Evolutionary conservation across 2,797 vertebrate species (phyloP).

Genomic region (Sebastes cheni): DNA sequence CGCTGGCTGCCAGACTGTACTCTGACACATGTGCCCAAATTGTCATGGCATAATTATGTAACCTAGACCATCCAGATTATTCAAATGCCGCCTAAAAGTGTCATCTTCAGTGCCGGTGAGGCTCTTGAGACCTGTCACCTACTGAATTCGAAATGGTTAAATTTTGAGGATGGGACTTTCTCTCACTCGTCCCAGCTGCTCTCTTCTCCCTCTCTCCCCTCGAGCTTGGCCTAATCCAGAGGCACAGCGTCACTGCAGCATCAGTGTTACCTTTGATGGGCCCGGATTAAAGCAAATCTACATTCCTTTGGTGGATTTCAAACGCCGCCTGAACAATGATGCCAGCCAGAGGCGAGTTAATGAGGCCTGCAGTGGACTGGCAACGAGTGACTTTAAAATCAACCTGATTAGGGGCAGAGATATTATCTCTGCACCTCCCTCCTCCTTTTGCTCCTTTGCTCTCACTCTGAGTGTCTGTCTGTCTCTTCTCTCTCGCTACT

Average conservation of each 20-base stretch:
- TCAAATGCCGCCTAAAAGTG: slow-evolving; percentile 82
- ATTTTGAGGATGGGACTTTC: slow-evolving; percentile 66
- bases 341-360: slow-evolving; percentile 90
- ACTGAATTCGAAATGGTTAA: slow-evolving; percentile 77
- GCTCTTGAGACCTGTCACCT: slow-evolving; percentile 81
- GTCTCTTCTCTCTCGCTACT: slow-evolving; percentile 28
- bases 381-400: slow-evolving; percentile 88
- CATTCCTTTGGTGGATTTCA: slow-evolving; percentile 94
- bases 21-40: slow-evolving; percentile 81
- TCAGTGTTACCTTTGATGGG: slow-evolving; percentile 91
- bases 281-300: slow-evolving; percentile 92
- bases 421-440: slow-evolving; percentile 63
- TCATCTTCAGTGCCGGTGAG: slow-evolving; percentile 76
- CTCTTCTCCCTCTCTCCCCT: slow-evolving; percentile 39
- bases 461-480: slow-evolving; percentile 12
- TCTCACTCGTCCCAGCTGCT: slow-evolving; percentile 21
- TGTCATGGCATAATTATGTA: slow-evolving; percentile 88
- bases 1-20: slow-evolving; percentile 74
- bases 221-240: slow-evolving; percentile 80
- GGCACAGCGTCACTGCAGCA: slow-evolving; percentile 77
- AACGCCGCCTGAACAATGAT: slow-evolving; percentile 90
- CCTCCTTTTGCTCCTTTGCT: slow-evolving; percentile 56
- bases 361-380: slow-evolving; percentile 87
- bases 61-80: slow-evolving; percentile 84
- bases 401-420: slow-evolving; percentile 85